Conservation (phyloP, 2,797 vertebrate species). For the Saxicola maurus region DNA sequence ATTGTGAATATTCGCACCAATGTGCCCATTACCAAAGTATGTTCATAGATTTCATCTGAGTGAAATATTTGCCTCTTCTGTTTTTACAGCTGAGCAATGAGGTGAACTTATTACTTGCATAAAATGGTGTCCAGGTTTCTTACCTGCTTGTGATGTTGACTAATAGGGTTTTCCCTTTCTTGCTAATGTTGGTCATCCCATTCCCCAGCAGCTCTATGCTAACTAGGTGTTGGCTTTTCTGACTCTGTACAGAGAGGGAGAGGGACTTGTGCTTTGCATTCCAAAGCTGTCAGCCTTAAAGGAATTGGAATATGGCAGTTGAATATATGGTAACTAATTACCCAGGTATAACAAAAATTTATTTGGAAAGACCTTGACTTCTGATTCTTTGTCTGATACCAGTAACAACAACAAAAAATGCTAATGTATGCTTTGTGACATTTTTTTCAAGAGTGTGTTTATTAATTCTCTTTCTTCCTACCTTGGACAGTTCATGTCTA, state of each 20-base stretch:
- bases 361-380: conserved; percentile 6
- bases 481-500: conserved; percentile 46
- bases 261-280: neutral
- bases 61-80: neutral
- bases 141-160: neutral
- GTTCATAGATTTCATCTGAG: fast-evolving
- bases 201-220: neutral
- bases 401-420: neutral
- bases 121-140: neutral
- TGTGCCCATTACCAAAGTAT: neutral
- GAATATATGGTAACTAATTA: neutral
- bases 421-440: neutral
- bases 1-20: neutral
- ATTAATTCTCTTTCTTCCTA: neutral
- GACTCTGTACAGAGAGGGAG: neutral
- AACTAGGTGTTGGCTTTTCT: neutral
- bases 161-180: neutral
- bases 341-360: neutral
- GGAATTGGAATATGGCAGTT: neutral
- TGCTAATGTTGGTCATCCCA: neutral
- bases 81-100: neutral
- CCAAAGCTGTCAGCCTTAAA: neutral
- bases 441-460: neutral
- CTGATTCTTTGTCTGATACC: neutral
- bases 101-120: neutral